Evolutionary conservation across 2,113 vertebrate genomes (phyloP).

Genomic region (Polypterus bichir): DNA sequence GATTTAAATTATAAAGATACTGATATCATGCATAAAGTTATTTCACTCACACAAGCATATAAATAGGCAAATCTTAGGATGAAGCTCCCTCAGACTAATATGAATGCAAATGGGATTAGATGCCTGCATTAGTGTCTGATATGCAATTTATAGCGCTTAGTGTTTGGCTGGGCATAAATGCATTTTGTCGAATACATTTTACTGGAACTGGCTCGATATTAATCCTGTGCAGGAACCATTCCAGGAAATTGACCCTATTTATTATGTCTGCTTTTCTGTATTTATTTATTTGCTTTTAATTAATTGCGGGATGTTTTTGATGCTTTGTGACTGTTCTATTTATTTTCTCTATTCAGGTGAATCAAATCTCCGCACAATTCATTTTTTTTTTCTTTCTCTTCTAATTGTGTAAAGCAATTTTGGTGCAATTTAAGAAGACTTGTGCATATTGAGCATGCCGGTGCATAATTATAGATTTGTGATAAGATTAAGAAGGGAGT

Average conservation of each 20-base stretch:
- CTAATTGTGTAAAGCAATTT: too few relatives aligned
- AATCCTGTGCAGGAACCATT: conserved; percentile 31
- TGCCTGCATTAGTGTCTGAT: conserved; percentile 67
- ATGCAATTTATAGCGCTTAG: conserved; percentile 72
- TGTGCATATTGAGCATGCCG: too few relatives aligned
- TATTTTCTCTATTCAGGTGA: too few relatives aligned
- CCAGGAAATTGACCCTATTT: background rate
- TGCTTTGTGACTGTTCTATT: too few relatives aligned
- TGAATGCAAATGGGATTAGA: conserved; percentile 95
- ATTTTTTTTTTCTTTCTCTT: too few relatives aligned
- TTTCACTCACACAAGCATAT: conserved; percentile 72
- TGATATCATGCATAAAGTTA: conserved; percentile 67
- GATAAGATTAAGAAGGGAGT: too few relatives aligned
- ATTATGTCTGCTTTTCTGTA: background rate
- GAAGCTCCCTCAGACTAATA: conserved; percentile 75
- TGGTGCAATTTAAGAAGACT: too few relatives aligned
- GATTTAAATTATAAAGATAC: conserved; percentile 77
- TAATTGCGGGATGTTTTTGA: too few relatives aligned
- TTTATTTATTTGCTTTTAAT: too few relatives aligned
- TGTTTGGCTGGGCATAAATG: conserved; percentile 49
- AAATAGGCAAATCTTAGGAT: conserved; percentile 78
- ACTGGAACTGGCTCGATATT: conserved; percentile 35
- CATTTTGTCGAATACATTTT: conserved; percentile 25
- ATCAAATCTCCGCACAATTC: too few relatives aligned
- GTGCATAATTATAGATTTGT: too few relatives aligned